phyloP scores from a whole-genome alignment of 2,888 invertebrate species.

The Acanthococcus lagerstroemiae region DNA sequence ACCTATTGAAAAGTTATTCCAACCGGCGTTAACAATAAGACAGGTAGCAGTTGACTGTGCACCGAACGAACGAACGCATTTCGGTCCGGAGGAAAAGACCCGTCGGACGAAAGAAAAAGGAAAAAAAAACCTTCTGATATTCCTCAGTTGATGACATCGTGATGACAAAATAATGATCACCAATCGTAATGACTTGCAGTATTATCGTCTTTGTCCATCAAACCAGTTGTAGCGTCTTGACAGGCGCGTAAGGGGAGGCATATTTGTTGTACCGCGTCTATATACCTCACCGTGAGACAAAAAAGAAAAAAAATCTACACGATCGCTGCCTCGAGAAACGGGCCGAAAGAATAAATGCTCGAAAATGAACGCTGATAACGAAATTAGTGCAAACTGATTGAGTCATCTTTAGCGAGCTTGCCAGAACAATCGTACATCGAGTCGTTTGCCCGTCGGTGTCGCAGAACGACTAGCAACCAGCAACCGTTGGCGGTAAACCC shows the following conservation, averaged over 20 bases:
- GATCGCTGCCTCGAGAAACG: no score
- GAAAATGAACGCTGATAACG: no score
- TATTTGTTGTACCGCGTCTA: no score
- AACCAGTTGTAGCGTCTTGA: constrained; percentile 6
- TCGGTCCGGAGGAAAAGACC: constrained; percentile 9
- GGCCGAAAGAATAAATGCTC: no score
- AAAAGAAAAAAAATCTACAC: no score
- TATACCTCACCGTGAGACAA: no score
- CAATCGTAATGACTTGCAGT: constrained; percentile 29
- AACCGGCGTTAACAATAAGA: constrained; percentile 9
- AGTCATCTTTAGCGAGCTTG: no score
- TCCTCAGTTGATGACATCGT: constrained; percentile 26
- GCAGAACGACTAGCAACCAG: no score
- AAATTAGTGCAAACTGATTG: no score
- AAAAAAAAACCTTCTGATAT: background rate
- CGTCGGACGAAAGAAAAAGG: background rate
- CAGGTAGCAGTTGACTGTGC: constrained; percentile 16
- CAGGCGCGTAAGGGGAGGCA: background rate
- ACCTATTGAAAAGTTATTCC: constrained; percentile 28
- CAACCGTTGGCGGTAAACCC: no score
- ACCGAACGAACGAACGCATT: background rate
- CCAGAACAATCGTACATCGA: no score
- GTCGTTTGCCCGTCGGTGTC: no score
- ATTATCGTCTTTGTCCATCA: constrained; percentile 28
- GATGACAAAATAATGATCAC: constrained; percentile 30